Base-by-base conservation (phyloP, 2,113 vertebrate species). In the Anhinga anhinga region DNA sequence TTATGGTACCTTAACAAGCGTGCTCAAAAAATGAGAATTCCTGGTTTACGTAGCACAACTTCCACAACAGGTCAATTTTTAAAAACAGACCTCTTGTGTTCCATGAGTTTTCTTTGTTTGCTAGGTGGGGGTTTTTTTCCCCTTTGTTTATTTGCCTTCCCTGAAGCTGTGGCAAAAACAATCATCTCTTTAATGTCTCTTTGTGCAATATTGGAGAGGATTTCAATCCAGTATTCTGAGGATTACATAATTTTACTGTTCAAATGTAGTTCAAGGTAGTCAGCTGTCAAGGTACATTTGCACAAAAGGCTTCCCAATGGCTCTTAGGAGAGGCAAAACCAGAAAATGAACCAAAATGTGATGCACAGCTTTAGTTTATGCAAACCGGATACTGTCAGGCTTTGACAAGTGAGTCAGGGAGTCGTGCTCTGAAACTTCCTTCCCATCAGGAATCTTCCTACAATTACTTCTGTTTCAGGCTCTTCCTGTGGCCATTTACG, bases 391-490 rank as follows among this genome's bases (percentile, higher is more conserved):
- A 36, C 91, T 94, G 26, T 96, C 1, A 19, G 26, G 5, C 91
- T 96, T 59, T 4, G 15, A 96, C 50, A 76, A 95, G 91, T 62
- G 93, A 95, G 79, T 80, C 80, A 89, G 63, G 91, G 88, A 94
- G 82, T 32, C 90, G 92, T 86, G 92, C 80, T 91, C 80, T 71
- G 66, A 92, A 92, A 93, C 95, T 98, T 98, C 97, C 98, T 98
- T 98, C 98, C 97, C 67, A 63, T 94, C 95, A 97, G 98, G 97
- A 97, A 95, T 97, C 95, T 95, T 97, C 78, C 80, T 82, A 90
- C 95, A 98, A 91, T 97, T 90, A 86, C 88, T 96, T 95, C 72
- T 94, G 90, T 87, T 97, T 91, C 81, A 93, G 67, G 70, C 93
- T 92, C 88, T 96, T 98, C 97, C 98, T 98, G 97, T 92, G 45